Conservation (phyloP, 2,797 vertebrate genomes). For the Sebastes melanostomus region DNA sequence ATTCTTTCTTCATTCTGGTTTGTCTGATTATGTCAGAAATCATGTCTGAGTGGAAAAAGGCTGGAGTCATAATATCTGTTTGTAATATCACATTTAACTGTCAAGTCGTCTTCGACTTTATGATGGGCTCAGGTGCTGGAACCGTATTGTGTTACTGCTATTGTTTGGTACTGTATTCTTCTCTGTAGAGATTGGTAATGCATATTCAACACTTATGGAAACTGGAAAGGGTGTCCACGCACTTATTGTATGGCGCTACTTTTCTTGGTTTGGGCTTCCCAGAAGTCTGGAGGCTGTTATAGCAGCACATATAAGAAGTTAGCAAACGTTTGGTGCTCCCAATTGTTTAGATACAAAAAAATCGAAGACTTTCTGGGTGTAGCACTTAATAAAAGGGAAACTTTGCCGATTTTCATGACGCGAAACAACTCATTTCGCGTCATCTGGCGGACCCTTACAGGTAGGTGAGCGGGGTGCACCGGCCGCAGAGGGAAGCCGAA, state of each 20-base stretch:
- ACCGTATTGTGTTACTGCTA: no score
- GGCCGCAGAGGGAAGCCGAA: no score
- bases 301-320: background rate
- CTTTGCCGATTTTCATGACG: background rate
- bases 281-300: background rate
- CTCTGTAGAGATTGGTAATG: accelerated
- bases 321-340: background rate
- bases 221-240: no score
- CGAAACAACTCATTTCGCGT: background rate
- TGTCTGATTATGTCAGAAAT: background rate
- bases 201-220: no score
- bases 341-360: background rate
- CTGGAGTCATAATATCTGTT: background rate
- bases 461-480: no score
- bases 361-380: background rate
- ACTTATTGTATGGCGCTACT: no score
- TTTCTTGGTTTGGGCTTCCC: no score
- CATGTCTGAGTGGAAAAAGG: background rate
- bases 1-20: background rate
- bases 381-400: background rate
- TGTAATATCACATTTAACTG: background rate
- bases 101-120: no score
- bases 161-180: no score
- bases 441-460: no score
- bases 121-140: no score